Base-by-base conservation (phyloP, 2,113 vertebrate genomes). In the Eptatretus burgeri region DNA sequence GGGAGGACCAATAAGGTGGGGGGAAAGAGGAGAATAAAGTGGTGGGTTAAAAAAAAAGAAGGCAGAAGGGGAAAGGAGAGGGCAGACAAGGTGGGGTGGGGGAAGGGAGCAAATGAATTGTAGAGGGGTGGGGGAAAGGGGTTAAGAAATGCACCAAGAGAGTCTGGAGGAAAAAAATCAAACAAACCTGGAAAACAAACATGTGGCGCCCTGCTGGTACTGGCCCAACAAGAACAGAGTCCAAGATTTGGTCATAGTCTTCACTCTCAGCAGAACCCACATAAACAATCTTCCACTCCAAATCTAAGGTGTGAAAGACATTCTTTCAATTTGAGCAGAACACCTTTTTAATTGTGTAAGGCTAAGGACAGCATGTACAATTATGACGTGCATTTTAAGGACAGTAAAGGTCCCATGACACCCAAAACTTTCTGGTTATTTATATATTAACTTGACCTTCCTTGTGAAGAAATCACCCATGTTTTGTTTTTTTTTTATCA, bases 231-330 rank as follows among this genome's bases (percentile, higher is more conserved):
- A 89, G 71, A 14, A 88, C 85, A 0, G 85, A 89, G 71, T 89
- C 85, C 17, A 89, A 73, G 65, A 82, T 74, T 69, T 89, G 85
- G 68, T 88, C 85, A 51, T 82, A 82, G 70, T 84, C 82, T 70
- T 89, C 84, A 53, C 84, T 89, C 68, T 89, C 84, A 10, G 84
- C 84, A 51, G 85, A 89, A 51, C 84, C 85, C 14, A 89, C 83
- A 2, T 88, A 89, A 65, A 88, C 86, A 68, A 89, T 85, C 70
- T 86, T 89, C 84, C 85, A 89, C 64, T 89, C 84, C 9, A 89
- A 72, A 66, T 89, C 85, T 89, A 60, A n/a, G 12, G 2, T 60
- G 71, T 18, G 52, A 67, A 62, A 68, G 5, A 70, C 68, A 41
- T 41, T 5, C 27, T 41, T 41, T 41, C 27, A 41, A 7, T 41